Conservation (phyloP, 1,140 invertebrate genomes). For the Liolophura sinensis region DNA sequence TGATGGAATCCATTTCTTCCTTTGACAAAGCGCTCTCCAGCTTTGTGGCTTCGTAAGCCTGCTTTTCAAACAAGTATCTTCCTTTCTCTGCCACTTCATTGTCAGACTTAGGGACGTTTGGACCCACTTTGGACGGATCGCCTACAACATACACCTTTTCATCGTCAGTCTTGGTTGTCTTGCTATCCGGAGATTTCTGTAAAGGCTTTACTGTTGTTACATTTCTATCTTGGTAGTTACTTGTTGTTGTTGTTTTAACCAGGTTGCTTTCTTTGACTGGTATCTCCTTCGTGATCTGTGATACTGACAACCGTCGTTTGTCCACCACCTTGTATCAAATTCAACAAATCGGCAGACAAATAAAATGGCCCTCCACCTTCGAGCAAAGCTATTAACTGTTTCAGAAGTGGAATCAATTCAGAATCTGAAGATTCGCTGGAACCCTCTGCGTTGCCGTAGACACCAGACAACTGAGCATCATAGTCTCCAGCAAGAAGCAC, state of each 20-base stretch:
- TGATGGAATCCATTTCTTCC: constrained; percentile 41
- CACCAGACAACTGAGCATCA: constrained; percentile 43
- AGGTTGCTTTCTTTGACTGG: too few relatives aligned
- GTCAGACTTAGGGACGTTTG: background rate
- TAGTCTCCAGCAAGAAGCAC: constrained; percentile 46
- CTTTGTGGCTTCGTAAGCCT: constrained; percentile 52
- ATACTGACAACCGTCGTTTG: too few relatives aligned
- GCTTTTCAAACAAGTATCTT: constrained; percentile 49
- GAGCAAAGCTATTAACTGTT: constrained; percentile 51
- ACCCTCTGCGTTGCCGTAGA: constrained; percentile 45
- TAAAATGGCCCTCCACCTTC: constrained; percentile 52
- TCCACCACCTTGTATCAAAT: constrained; percentile 33
- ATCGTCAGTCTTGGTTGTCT: background rate
- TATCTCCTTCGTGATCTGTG: too few relatives aligned
- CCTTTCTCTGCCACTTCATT: constrained; percentile 20
- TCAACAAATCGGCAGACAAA: constrained; percentile 42
- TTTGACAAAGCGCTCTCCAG: constrained; percentile 47
- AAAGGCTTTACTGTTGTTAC: too few relatives aligned
- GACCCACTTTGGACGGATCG: too few relatives aligned
- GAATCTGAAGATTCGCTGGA: constrained; percentile 16
- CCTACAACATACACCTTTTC: background rate
- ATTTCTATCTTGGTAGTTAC: background rate
- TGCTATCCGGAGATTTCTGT: too few relatives aligned
- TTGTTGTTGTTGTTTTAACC: background rate
- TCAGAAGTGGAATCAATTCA: constrained; percentile 51